A percentile compares a stretch with the other conserved stretches of the same genome.
These are phyloP conservation scores for Apodemia duryi DNA, from an alignment of 2,888 invertebrate species.

Conservation along the genomic window DNA sequence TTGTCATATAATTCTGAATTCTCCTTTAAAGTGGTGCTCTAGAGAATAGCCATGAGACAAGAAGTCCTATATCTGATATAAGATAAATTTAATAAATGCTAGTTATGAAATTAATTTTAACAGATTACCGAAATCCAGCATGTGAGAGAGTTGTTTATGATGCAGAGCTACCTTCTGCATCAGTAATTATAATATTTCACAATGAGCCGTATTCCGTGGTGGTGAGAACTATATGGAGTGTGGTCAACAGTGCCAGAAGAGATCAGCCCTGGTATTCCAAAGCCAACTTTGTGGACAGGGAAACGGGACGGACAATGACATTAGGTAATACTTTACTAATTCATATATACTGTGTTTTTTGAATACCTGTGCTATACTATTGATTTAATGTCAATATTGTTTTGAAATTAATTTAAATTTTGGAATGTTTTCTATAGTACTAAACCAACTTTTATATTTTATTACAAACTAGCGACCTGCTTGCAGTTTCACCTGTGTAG, in stretches of 20 bases:
- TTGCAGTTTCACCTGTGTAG: no score
- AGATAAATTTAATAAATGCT: no score
- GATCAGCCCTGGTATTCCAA: slow-evolving; percentile 51
- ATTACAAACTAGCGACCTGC: no score
- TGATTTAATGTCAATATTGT: no score
- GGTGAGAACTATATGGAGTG: slow-evolving; percentile 92
- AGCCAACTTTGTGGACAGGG: slow-evolving; percentile 51
- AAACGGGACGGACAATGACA: slow-evolving; percentile 46
- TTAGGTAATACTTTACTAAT: slow-evolving; percentile 41
- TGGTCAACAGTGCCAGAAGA: slow-evolving; percentile 86
- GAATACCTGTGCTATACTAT: not conserved
- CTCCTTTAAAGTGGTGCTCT: no score
- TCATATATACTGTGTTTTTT: not conserved
- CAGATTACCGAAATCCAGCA: slow-evolving; percentile 65
- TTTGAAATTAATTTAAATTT: no score
- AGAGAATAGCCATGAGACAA: no score
- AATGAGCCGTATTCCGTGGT: slow-evolving; percentile 94
- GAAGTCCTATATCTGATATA: no score
- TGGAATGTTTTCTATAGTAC: no score
- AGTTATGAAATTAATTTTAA: not conserved
- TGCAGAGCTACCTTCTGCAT: slow-evolving; percentile 83
- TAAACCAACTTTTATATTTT: no score
- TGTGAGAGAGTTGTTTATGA: slow-evolving; percentile 62
- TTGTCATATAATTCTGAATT: no score
- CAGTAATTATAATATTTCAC: slow-evolving; percentile 92